Conservation (phyloP, 2,113 vertebrate species). For the Delphinus delphis region DNA sequence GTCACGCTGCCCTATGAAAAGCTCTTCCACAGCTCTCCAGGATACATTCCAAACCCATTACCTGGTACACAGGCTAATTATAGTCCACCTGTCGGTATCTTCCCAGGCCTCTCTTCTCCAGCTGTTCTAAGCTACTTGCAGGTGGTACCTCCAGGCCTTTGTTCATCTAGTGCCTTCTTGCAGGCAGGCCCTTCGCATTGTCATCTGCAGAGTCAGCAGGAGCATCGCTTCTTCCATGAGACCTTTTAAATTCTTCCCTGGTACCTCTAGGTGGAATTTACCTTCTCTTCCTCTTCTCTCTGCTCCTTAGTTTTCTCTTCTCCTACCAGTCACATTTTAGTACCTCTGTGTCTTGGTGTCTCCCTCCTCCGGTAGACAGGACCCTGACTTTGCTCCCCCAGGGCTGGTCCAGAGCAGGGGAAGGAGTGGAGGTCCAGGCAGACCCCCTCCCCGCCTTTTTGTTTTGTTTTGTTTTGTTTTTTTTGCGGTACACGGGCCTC, state of each 20-base stretch:
- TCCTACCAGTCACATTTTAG: background rate
- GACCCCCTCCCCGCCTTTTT: no score
- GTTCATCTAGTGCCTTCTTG: background rate
- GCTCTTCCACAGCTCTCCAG: background rate
- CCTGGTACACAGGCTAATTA: background rate
- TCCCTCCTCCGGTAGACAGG: background rate
- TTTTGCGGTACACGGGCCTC: no score
- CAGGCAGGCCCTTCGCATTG: background rate
- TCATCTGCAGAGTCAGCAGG: background rate
- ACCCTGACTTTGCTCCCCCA: background rate
- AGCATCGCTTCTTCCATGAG: background rate
- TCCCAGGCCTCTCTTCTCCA: background rate
- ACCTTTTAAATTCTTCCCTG: background rate
- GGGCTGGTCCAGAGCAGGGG: background rate
- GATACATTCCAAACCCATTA: background rate
- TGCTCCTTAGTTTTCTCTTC: background rate
- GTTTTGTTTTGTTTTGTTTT: no score
- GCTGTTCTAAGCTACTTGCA: no score
- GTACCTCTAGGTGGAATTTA: background rate
- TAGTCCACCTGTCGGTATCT: accelerated
- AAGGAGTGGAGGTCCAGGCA: background rate
- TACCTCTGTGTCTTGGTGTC: background rate
- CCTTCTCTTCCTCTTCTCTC: background rate
- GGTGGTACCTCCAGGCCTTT: background rate
- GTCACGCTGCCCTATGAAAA: background rate